Conservation (phyloP, 2,888 invertebrate genomes). For the Heliconius sara region DNA sequence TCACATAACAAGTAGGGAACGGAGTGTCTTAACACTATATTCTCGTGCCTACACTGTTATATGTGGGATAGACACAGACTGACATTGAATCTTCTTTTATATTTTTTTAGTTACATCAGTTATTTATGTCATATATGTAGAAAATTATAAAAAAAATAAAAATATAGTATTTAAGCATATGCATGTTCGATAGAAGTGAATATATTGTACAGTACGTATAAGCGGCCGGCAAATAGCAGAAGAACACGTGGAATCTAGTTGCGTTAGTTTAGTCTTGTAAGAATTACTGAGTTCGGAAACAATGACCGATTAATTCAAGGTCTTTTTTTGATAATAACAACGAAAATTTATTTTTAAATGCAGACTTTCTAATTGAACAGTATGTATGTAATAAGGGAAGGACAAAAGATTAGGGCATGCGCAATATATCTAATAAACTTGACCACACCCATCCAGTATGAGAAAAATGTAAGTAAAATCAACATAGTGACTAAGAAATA, state of each 20-base stretch:
- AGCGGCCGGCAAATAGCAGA: conserved; percentile 38
- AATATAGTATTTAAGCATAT: background rate
- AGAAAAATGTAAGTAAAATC: background rate
- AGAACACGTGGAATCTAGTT: conserved; percentile 40
- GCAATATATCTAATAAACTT: conserved; percentile 29
- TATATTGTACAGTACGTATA: background rate
- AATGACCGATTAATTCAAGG: background rate
- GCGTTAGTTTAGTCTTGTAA: background rate
- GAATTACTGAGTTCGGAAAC: background rate
- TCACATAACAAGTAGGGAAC: no score
- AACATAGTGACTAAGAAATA: background rate
- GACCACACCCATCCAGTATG: conserved; percentile 41
- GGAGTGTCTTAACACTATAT: no score
- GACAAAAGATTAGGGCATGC: conserved; percentile 41
- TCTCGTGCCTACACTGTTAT: no score
- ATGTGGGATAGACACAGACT: no score
- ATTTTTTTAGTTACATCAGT: background rate
- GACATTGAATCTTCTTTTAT: background rate
- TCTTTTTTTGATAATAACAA: conserved; percentile 5
- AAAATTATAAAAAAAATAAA: background rate
- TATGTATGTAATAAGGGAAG: background rate
- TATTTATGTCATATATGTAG: background rate
- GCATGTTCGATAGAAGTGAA: background rate
- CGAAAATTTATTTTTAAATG: background rate
- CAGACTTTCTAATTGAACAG: background rate